A percentile compares a stretch with the other conserved stretches of the same genome.
These are phyloP conservation scores for Tupaia tana DNA, from an alignment of 2,113 vertebrate genomes.

Conservation along the genomic window DNA sequence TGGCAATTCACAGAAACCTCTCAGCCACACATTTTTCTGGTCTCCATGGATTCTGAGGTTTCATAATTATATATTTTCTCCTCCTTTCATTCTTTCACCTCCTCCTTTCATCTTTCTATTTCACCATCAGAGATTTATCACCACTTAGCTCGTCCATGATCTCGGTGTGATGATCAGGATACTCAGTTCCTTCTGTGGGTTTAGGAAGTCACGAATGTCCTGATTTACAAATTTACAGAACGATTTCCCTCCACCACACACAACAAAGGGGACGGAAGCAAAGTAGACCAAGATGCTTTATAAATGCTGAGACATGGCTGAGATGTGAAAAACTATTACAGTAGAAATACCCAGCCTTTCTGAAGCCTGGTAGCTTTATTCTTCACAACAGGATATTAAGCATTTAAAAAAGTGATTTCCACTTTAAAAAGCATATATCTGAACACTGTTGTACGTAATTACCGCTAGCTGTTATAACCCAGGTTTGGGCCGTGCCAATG, in stretches of 20 bases:
- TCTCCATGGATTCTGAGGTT: constrained; percentile 20
- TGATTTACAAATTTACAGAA: neutral
- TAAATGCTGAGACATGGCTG: accelerated
- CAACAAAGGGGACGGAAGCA: neutral
- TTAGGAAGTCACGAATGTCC: no score
- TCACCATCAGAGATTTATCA: neutral
- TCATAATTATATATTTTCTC: neutral
- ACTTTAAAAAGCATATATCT: neutral
- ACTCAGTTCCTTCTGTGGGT: accelerated
- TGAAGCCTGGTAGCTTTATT: neutral
- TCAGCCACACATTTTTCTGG: neutral
- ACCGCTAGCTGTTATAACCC: accelerated
- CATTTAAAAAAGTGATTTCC: neutral
- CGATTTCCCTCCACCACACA: neutral
- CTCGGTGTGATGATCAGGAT: neutral
- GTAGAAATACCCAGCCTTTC: neutral
- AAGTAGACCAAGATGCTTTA: neutral
- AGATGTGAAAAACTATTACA: neutral
- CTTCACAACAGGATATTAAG: neutral
- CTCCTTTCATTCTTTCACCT: neutral
- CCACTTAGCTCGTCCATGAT: no score
- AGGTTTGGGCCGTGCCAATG: no score
- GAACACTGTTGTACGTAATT: neutral
- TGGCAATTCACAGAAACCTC: neutral
- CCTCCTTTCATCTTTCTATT: neutral